These are phyloP conservation scores for Candoia aspera DNA, from an alignment of 2,113 vertebrate genomes.

Conservation along the genomic window DNA sequence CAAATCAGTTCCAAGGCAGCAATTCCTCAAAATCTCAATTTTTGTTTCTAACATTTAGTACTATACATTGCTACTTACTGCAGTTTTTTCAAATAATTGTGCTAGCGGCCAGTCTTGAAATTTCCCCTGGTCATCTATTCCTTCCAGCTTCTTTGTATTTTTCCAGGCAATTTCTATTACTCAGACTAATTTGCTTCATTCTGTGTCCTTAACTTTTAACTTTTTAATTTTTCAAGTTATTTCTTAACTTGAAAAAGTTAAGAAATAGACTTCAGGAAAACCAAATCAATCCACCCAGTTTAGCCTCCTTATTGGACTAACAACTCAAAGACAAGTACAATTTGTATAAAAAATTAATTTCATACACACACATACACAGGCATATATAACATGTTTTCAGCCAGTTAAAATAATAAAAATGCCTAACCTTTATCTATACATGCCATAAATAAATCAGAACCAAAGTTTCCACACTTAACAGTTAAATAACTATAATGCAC, in stretches of 20 bases:
- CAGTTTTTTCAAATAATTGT: neutral
- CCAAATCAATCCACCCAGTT: neutral
- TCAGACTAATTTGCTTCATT: neutral
- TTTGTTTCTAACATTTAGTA: neutral
- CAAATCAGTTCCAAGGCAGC: neutral
- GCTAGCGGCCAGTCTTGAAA: neutral
- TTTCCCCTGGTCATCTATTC: neutral
- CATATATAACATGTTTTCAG: too few relatives aligned
- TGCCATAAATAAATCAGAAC: slow-evolving; percentile 71
- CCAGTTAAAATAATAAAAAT: slow-evolving; percentile 19
- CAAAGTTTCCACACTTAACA: slow-evolving; percentile 73
- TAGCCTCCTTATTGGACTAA: neutral
- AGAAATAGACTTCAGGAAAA: neutral
- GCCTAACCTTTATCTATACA: slow-evolving; percentile 61
- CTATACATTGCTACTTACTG: neutral
- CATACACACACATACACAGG: neutral
- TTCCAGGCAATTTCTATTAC: neutral
- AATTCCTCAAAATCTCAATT: neutral
- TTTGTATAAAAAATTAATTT: neutral
- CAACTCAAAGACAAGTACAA: neutral
- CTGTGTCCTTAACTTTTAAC: too few relatives aligned
- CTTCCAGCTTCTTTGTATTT: neutral
- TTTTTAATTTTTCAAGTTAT: too few relatives aligned
- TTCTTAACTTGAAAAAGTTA: neutral
- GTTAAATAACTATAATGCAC: slow-evolving; percentile 82